phyloP scores from a whole-genome alignment of 2,888 invertebrate species.

The Leptothorax acervorum region DNA sequence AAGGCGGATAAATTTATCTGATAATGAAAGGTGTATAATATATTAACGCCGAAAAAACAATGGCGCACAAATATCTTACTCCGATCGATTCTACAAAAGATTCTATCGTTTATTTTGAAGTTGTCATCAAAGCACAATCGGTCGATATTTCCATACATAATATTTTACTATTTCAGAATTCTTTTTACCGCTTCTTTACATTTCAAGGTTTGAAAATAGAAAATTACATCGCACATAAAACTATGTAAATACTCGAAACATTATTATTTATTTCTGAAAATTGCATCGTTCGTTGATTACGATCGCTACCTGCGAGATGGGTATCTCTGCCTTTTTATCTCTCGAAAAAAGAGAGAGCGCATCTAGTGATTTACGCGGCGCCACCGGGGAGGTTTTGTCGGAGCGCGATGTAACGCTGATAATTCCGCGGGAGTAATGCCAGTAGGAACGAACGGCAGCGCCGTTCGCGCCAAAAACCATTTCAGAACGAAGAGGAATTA shows the following conservation, averaged over 20 bases:
- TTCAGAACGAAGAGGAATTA: slow-evolving; percentile 61
- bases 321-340: slow-evolving; percentile 19
- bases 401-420: slow-evolving; percentile 65
- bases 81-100: neutral
- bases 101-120: neutral
- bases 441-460: slow-evolving; percentile 26
- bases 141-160: neutral
- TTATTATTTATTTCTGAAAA: slow-evolving; percentile 56
- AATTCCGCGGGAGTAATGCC: slow-evolving; percentile 67
- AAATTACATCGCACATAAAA: neutral
- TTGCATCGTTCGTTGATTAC: slow-evolving; percentile 56
- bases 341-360: neutral
- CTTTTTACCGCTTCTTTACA: neutral
- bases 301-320: slow-evolving; percentile 54
- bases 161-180: neutral
- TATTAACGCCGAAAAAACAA: neutral
- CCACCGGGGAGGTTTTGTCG: slow-evolving; percentile 45
- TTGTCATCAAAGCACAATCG: neutral
- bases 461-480: slow-evolving; percentile 65
- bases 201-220: neutral
- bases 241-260: slow-evolving; percentile 41
- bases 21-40: neutral
- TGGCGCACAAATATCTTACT: neutral
- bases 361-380: slow-evolving; percentile 61
- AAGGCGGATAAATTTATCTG: neutral